phyloP scores from a whole-genome alignment of 1,140 invertebrate species.

The Zaprionus lachaisei region DNA sequence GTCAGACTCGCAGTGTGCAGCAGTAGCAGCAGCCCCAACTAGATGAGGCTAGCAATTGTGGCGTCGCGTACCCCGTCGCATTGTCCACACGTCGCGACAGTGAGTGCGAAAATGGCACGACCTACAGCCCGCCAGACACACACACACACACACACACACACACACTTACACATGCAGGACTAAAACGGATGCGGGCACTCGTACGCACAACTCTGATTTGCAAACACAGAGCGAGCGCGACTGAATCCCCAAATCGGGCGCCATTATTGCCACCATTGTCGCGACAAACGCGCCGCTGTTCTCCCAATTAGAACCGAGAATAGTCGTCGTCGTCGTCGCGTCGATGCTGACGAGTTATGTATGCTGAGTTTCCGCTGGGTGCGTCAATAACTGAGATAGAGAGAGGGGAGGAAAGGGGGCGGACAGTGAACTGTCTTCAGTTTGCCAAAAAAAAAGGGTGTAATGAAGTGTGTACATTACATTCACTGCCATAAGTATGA shows the following conservation, averaged over 20 bases:
- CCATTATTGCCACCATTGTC: slow-evolving; percentile 74
- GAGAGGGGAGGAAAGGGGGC: neutral
- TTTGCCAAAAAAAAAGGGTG: neutral
- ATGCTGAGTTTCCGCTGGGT: slow-evolving; percentile 31
- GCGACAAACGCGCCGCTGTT: slow-evolving; percentile 73
- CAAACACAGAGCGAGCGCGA: slow-evolving; percentile 52
- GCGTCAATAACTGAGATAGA: neutral
- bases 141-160: slow-evolving; percentile 29
- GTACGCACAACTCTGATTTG: slow-evolving; percentile 73
- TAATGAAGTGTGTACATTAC: slow-evolving; percentile 1
- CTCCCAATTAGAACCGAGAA: slow-evolving; percentile 68
- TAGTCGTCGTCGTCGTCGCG: slow-evolving; percentile 57
- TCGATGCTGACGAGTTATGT: slow-evolving; percentile 66
- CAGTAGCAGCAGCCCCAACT: slow-evolving; percentile 29
- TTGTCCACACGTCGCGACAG: slow-evolving; percentile 54
- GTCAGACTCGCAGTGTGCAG: slow-evolving; percentile 19
- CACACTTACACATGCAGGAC: slow-evolving; percentile 22
- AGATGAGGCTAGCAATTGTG: slow-evolving; percentile 68
- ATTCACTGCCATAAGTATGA: neutral
- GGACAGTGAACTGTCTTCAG: no score
- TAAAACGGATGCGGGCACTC: slow-evolving; percentile 55
- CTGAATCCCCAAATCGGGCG: slow-evolving; percentile 47
- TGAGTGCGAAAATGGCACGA: slow-evolving; percentile 58
- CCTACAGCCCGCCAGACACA: slow-evolving; percentile 45
- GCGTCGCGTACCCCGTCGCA: slow-evolving; percentile 63